Evolutionary conservation across 1,140 invertebrate species (phyloP).

Genomic region (Leptopilina boulardi): DNA sequence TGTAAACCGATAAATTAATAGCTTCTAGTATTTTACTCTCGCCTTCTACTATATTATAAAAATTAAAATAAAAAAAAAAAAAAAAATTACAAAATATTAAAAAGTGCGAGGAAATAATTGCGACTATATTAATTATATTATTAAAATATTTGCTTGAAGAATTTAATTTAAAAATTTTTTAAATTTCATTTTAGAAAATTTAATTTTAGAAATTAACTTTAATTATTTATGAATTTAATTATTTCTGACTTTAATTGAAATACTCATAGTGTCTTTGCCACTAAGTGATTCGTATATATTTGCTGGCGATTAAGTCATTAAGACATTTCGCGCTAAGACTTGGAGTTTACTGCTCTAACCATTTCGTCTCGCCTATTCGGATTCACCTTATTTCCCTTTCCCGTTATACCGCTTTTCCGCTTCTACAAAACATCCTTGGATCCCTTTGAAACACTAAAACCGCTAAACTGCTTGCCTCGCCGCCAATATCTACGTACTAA

Average conservation of each 20-base stretch:
- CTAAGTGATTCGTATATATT: conserved; percentile 54
- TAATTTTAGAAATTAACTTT: too few relatives aligned
- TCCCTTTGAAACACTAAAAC: conserved; percentile 51
- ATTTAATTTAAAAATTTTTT: too few relatives aligned
- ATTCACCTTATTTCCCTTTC: conserved; percentile 1
- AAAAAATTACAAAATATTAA: not conserved
- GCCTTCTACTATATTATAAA: not conserved
- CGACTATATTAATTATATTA: too few relatives aligned
- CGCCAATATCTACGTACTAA: conserved; percentile 42
- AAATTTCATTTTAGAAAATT: too few relatives aligned
- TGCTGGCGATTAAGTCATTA: conserved; percentile 54
- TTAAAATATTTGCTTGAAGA: too few relatives aligned
- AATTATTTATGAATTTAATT: too few relatives aligned
- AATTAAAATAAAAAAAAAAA: too few relatives aligned
- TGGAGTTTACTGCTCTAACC: conserved; percentile 43
- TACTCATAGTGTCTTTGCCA: conserved; percentile 44
- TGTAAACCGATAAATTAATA: conserved; percentile 28
- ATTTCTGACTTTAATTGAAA: conserved; percentile 54
- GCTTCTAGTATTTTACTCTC: not conserved
- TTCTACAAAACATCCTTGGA: conserved; percentile 34
- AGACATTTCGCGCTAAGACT: conserved; percentile 45
- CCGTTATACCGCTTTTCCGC: not conserved
- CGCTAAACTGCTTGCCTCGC: conserved; percentile 48
- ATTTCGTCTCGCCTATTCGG: conserved; percentile 33
- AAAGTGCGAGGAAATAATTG: too few relatives aligned